A percentile compares a stretch with the other conserved stretches of the same genome.
phyloP scores from a whole-genome alignment of 1,140 invertebrate species.

The Cydia pomonella region DNA sequence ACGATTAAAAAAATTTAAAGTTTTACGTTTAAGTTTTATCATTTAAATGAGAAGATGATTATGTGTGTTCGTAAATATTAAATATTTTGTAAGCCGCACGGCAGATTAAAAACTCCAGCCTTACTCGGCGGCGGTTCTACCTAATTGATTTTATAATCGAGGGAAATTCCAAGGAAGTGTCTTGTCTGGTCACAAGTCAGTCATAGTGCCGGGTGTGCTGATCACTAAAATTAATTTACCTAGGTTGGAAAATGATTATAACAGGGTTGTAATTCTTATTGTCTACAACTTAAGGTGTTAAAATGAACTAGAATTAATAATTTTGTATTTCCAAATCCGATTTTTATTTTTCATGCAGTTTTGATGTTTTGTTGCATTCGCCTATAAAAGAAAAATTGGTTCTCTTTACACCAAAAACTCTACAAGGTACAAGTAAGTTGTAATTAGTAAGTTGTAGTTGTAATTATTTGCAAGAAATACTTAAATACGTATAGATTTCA shows the following conservation, averaged over 20 bases:
- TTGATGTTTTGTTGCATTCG: constrained; percentile 65
- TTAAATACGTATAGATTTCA: too few relatives aligned
- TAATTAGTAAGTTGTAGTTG: too few relatives aligned
- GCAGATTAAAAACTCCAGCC: not conserved
- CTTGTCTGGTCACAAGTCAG: constrained; percentile 49
- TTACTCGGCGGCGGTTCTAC: constrained; percentile 42
- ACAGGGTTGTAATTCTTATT: constrained; percentile 36
- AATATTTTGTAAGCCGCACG: not conserved
- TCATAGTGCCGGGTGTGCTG: constrained; percentile 51
- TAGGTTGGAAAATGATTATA: constrained; percentile 34
- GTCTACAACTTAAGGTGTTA: constrained; percentile 40
- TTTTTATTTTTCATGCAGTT: constrained; percentile 67
- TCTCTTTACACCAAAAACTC: too few relatives aligned
- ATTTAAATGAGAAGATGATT: too few relatives aligned
- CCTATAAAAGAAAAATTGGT: too few relatives aligned
- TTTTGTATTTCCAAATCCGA: constrained; percentile 46
- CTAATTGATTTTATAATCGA: constrained; percentile 72
- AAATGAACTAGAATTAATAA: constrained; percentile 40
- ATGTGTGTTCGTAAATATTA: not conserved
- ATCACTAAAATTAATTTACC: constrained; percentile 41
- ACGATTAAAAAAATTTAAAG: too few relatives aligned
- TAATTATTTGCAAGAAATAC: too few relatives aligned
- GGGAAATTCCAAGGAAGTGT: constrained; percentile 56
- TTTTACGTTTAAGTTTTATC: too few relatives aligned
- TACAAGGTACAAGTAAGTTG: too few relatives aligned